Conservation (phyloP, 2,888 invertebrate species). For the Biston betularia region DNA sequence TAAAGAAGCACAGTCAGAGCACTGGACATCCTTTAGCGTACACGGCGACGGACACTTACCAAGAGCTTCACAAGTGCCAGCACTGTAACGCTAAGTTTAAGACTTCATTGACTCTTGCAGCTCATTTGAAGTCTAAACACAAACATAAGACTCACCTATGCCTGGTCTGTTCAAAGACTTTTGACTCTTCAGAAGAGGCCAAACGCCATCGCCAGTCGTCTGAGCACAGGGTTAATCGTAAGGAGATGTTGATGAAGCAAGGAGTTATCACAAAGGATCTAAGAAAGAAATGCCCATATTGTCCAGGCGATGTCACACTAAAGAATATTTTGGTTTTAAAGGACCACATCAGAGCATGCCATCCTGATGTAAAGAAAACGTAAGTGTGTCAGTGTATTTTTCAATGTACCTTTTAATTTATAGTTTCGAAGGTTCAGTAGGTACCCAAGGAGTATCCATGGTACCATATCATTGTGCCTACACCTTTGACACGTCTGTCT, state of each 20-base stretch:
- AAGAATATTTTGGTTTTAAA: conserved; percentile 86
- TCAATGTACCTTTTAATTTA: too few species aligned
- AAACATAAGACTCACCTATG: conserved; percentile 88
- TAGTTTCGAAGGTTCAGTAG: too few species aligned
- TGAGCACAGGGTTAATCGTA: conserved; percentile 87
- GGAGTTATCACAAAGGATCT: conserved; percentile 69
- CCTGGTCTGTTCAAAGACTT: conserved; percentile 88
- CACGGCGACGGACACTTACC: conserved; percentile 88
- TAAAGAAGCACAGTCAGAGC: conserved; percentile 87
- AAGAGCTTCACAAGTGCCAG: conserved; percentile 87
- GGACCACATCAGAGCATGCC: conserved; percentile 86
- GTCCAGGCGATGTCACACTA: conserved; percentile 77
- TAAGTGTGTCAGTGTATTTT: conserved; percentile 60
- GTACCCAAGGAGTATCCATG: too few species aligned
- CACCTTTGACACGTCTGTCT: not conserved
- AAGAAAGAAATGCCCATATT: conserved; percentile 87
- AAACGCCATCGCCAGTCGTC: conserved; percentile 88
- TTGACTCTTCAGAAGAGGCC: conserved; percentile 87
- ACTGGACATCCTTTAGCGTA: conserved; percentile 80
- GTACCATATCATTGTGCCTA: too few species aligned
- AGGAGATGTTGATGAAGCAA: conserved; percentile 70
- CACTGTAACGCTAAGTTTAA: conserved; percentile 87
- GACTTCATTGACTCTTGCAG: conserved; percentile 88
- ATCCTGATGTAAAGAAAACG: conserved; percentile 88
- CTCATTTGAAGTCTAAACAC: conserved; percentile 88